phyloP scores from a whole-genome alignment of 2,113 vertebrate genomes.

The Naja naja region DNA sequence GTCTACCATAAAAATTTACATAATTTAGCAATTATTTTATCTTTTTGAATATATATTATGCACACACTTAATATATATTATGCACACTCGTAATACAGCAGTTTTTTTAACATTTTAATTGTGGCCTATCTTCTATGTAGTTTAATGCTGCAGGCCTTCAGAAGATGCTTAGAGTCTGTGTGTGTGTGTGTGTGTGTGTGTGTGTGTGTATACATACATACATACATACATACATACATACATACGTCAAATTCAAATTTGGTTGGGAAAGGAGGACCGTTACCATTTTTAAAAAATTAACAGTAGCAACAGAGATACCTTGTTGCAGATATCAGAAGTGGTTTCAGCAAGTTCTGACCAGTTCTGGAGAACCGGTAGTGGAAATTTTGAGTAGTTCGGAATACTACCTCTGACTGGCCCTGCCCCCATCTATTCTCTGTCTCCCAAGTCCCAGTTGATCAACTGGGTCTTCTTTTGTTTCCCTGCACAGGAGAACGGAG shows the following conservation, averaged over 20 bases:
- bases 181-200: too few relatives aligned
- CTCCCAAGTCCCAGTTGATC: too few relatives aligned
- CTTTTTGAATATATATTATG: constrained; percentile 69
- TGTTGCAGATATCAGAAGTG: background rate
- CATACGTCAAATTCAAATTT: constrained; percentile 14
- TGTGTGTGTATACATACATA: too few relatives aligned
- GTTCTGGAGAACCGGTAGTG: too few relatives aligned
- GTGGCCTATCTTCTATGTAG: constrained; percentile 59
- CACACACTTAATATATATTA: constrained; percentile 56
- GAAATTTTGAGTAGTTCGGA: too few relatives aligned
- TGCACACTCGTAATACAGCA: constrained; percentile 42
- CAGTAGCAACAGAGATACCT: constrained; percentile 13
- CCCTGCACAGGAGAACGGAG: too few relatives aligned
- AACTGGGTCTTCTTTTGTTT: too few relatives aligned
- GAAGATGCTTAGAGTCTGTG: constrained; percentile 47
- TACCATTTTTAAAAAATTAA: background rate
- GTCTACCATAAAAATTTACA: constrained; percentile 72
- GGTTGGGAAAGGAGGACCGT: background rate
- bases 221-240: too few relatives aligned
- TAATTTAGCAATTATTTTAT: constrained; percentile 77
- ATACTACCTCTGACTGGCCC: too few relatives aligned
- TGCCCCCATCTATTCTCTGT: too few relatives aligned
- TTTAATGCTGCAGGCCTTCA: constrained; percentile 59
- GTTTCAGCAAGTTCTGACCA: too few relatives aligned
- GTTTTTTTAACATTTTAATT: constrained; percentile 66